Evolutionary conservation across 1,140 invertebrate species (phyloP), one percentile per base, ranked within the genome.

Genomic region (Drosophila miranda): DNA sequence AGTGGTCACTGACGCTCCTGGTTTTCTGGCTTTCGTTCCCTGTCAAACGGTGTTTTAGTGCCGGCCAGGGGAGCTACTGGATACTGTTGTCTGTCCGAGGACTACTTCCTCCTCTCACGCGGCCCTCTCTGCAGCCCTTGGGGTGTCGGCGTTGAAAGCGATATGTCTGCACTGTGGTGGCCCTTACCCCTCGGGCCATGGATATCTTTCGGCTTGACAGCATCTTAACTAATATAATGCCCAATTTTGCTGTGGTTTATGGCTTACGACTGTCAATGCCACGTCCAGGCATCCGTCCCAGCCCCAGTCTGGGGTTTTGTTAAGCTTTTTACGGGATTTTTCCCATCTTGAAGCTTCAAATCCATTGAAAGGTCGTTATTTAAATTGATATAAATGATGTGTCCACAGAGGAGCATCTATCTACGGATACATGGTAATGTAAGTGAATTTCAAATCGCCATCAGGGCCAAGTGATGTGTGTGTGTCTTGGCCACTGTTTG

Each of bases 181-280:
- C 8, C 51, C 46, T n/a, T 28, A n/a, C 41, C 46, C 30, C 44
- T 23, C 6, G 2, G 41, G 16, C 50, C 21, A 34, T 49, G 43
- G 69, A 82, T 86, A 87, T 87, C 81, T 81, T 81, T 82, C 82
- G 64, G 75, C 75, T 56, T 89, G 86, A 89, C 86, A 89, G 86
- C 86, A 87, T 86, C 86, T 89, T 87, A 89, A 89, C 86, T 89
- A 89, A 89, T 89, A 89, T 86, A 89, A 89, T 87, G 82, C 86
- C 86, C 87, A 86, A 89, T 89, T 89, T 89, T 84, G 16, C 78
- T 86, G 86, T 89, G 86, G 87, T 89, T 89, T 89, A 89, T 89
- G 87, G 86, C 86, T 89, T 89, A 89, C 86, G 76, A 89, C 81
- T 89, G 86, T 89, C 86, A 89, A 89, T 89, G 75, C 62, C 75